Conservation (phyloP, 2,797 vertebrate species). For the Mareca strepera region DNA sequence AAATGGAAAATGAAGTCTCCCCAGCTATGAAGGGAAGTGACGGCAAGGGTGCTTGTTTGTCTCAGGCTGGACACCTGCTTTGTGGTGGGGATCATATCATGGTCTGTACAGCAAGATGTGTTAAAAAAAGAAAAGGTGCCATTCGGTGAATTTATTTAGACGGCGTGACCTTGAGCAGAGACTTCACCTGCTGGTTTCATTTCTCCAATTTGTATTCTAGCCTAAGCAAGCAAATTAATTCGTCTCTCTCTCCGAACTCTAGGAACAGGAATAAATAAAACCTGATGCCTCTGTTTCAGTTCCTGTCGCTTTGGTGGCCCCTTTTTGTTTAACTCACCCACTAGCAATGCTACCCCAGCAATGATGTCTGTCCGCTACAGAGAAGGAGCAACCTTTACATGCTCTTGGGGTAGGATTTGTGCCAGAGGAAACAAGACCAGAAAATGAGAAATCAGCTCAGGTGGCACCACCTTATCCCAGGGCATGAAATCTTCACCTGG, state of each 20-base stretch:
- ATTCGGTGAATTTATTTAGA: neutral
- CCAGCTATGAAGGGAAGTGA: neutral
- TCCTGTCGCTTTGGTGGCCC: accelerated
- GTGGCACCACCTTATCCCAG: accelerated
- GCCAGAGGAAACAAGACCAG: neutral
- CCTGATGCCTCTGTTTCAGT: accelerated
- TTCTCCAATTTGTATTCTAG: neutral
- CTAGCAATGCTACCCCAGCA: accelerated
- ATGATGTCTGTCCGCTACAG: neutral
- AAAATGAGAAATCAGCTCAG: neutral
- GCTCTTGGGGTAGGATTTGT: neutral
- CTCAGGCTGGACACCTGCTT: neutral
- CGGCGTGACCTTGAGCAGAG: accelerated
- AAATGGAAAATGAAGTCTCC: neutral
- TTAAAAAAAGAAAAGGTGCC: neutral
- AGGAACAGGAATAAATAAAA: neutral
- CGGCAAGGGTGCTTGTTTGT: neutral
- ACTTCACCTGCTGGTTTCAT: neutral
- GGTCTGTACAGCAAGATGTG: neutral
- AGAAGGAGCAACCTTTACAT: neutral
- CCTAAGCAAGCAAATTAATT: neutral
- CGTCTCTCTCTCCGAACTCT: neutral
- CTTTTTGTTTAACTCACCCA: neutral
- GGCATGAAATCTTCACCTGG: neutral
- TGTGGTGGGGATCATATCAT: accelerated